Percentiles rank a stretch among this genome's conserved stretches.
phyloP scores from a whole-genome alignment of 2,113 vertebrate species.

The Butastur rufipennis region DNA sequence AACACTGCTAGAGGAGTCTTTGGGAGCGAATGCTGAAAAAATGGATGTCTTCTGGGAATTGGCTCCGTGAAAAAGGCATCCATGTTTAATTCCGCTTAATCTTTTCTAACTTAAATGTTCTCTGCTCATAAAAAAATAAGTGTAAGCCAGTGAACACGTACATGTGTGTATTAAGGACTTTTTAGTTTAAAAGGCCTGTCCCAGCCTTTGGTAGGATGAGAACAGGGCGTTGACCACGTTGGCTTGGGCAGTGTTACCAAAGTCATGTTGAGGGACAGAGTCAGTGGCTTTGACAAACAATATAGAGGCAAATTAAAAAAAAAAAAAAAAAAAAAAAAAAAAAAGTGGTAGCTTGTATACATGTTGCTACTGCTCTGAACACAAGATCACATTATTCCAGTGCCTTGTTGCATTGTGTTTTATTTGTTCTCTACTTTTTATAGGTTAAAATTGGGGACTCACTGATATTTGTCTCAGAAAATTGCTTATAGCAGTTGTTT shows the following conservation, averaged over 20 bases:
- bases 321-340: not conserved
- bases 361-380: not conserved
- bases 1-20: not conserved
- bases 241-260: not conserved
- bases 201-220: not conserved
- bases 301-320: not conserved
- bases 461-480: not conserved
- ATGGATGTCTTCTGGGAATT: not conserved
- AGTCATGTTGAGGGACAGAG: not conserved
- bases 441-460: not conserved
- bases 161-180: not conserved
- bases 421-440: not conserved
- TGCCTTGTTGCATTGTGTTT: too few species aligned
- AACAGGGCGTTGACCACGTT: accelerated
- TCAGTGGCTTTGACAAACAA: not conserved
- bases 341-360: not conserved
- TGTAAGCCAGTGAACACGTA: accelerated
- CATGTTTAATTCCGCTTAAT: slow-evolving; percentile 28
- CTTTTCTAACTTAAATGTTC: not conserved
- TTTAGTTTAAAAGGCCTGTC: not conserved
- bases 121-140: not conserved
- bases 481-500: not conserved
- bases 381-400: not conserved
- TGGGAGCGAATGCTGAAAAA: not conserved
- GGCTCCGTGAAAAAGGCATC: not conserved